Evolutionary conservation across 2,797 vertebrate species (phyloP).

Genomic region (Balearica regulorum): DNA sequence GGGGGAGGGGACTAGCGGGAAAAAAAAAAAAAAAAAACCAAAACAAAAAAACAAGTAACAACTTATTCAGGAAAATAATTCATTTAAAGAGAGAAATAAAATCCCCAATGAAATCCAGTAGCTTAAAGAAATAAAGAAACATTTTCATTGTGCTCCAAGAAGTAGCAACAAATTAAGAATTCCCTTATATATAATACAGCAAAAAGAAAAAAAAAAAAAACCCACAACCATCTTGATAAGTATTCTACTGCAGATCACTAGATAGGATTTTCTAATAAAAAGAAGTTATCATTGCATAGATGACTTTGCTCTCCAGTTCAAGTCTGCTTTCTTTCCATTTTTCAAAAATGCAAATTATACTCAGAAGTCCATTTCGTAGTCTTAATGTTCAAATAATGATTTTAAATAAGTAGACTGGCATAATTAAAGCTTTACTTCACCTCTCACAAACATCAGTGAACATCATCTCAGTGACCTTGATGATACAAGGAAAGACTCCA

Average conservation of each 20-base stretch:
- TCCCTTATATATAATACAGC: neutral
- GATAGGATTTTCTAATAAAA: neutral
- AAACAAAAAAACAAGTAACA: neutral
- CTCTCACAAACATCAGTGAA: neutral
- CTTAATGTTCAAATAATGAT: neutral
- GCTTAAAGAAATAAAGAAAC: neutral
- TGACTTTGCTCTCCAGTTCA: neutral
- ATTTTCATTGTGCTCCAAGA: neutral
- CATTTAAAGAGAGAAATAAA: neutral
- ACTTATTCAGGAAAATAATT: neutral
- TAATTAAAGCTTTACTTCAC: neutral
- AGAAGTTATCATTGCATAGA: neutral
- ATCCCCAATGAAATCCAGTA: neutral
- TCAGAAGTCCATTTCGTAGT: neutral
- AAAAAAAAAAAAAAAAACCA: neutral
- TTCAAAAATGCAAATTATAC: neutral
- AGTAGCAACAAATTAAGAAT: neutral
- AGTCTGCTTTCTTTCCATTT: neutral
- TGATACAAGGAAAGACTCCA: neutral
- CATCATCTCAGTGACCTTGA: neutral
- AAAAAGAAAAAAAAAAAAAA: fast-evolving
- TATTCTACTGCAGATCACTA: neutral
- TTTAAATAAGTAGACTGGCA: neutral
- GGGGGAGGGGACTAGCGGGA: neutral
- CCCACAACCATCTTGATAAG: neutral